Conservation (phyloP, 2,888 invertebrate genomes). For the Pammene fasciana region DNA sequence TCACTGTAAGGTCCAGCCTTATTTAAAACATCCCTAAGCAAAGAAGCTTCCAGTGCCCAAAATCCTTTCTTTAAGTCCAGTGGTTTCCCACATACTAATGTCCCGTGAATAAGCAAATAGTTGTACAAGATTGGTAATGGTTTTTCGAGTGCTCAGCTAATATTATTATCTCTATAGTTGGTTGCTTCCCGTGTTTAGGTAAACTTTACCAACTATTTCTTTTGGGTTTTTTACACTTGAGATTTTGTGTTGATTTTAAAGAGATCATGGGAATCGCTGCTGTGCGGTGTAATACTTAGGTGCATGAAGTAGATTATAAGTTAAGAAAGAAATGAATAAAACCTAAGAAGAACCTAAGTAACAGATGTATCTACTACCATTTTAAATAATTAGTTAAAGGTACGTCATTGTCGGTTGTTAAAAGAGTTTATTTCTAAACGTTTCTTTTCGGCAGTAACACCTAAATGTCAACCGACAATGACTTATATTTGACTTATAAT, state of each 20-base stretch:
- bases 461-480: too few relatives aligned
- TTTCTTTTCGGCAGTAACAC: too few relatives aligned
- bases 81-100: conserved; percentile 39
- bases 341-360: too few relatives aligned
- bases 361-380: too few relatives aligned
- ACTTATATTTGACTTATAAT: too few relatives aligned
- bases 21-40: conserved; percentile 15
- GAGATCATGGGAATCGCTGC: conserved; percentile 15
- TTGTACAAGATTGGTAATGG: conserved; percentile 50
- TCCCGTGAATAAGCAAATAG: conserved; percentile 47
- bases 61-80: conserved; percentile 31
- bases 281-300: background rate
- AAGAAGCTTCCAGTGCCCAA: conserved; percentile 24
- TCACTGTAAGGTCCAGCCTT: background rate
- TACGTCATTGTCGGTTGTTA: too few relatives aligned
- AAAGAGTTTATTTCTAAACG: too few relatives aligned
- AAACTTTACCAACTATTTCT: conserved; percentile 37
- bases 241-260: conserved; percentile 6
- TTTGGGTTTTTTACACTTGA: conserved; percentile 18
- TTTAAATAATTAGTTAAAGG: too few relatives aligned
- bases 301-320: too few relatives aligned
- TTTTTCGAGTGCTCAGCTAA: conserved; percentile 54
- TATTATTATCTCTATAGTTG: conserved; percentile 49
- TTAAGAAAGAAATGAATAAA: background rate
- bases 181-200: conserved; percentile 45